These are phyloP conservation scores for Leptopilina drosophilae DNA, from an alignment of 2,888 invertebrate genomes.

Conservation along the genomic window DNA sequence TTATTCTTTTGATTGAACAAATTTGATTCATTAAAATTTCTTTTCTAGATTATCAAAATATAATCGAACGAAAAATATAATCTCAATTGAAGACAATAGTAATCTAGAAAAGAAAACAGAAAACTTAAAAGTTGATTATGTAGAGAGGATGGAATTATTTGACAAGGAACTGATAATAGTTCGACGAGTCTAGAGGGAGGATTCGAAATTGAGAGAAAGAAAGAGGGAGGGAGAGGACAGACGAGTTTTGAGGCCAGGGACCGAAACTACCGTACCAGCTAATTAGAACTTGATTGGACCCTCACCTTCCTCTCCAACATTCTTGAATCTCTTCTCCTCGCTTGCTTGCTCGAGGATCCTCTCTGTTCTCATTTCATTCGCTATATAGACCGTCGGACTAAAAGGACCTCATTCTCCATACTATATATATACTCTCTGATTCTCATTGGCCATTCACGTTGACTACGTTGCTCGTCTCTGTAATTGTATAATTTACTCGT, in stretches of 20 bases:
- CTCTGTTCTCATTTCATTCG: conserved; percentile 37
- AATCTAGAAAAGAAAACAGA: not conserved
- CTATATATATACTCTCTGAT: conserved; percentile 42
- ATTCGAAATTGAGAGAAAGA: conserved; percentile 10
- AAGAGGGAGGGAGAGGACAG: not conserved
- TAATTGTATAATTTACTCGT: conserved; percentile 67
- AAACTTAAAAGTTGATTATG: not conserved
- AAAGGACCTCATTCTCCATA: conserved; percentile 32
- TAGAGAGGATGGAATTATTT: conserved; percentile 29
- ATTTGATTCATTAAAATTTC: too few species aligned
- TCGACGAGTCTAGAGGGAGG: too few species aligned
- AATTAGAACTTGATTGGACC: conserved; percentile 73
- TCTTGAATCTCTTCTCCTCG: conserved; percentile 36
- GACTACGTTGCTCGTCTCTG: conserved; percentile 53
- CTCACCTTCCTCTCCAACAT: conserved; percentile 51
- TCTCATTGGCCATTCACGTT: conserved; percentile 48
- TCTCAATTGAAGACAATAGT: not conserved
- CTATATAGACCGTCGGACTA: conserved; percentile 32
- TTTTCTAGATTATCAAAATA: too few species aligned
- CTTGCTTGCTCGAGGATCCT: conserved; percentile 8
- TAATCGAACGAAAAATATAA: too few species aligned
- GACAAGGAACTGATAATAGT: not conserved
- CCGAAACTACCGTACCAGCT: conserved; percentile 59
- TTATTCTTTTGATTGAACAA: too few species aligned
- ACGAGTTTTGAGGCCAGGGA: conserved; percentile 35